Base-by-base conservation (phyloP, 2,113 vertebrate genomes). In the Xiphophorus hellerii region DNA sequence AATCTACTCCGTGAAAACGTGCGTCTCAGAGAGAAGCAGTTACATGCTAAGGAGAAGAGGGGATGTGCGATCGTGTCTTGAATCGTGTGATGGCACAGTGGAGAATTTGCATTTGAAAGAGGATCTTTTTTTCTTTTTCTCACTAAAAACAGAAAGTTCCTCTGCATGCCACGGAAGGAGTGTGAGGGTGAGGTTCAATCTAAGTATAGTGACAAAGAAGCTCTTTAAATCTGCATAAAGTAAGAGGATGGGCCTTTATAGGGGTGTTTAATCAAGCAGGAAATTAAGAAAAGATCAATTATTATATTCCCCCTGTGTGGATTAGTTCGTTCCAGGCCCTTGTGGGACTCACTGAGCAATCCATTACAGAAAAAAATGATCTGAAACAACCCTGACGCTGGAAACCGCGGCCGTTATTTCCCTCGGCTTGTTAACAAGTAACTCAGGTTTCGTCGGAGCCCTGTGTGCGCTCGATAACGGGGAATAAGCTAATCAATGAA, bases 401-500 rank as follows among this genome's bases (percentile, higher is more conserved):
- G 42, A 13, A 64, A 72, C 27, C 10, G 29, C 51, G 48, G 71
- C 60, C 64, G 28, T 71, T 11, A 72, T 48, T 63, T 69, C 66
- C 74, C 78, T 62, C 0, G 66, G 78, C 83, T 87, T 83, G 84
- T 88, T 90, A 87, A 87, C 77, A 83, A 80, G 80, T 82, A 84
- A 78, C 82, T 87, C 65, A 9, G 73, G 76, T 79, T 87, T 74
- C 76, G 78, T 58, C 30, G 35, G 76, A 66, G 79, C 54, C 35
- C 31, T 6, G 69, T 39, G 42, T 71, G 73, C 54, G 76, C 81
- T 89, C 78, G 79, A 75, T 91, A 89, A 87, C 28, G 58, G 80
- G 80, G 78, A 84, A 92, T 86, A 78, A 90, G 81, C 66, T 71
- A 69, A 88, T 93, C 90, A 84, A 90, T 91, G 80, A 80, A 73